Base-by-base conservation (phyloP, 2,113 vertebrate genomes). In the Piaya cayana region DNA sequence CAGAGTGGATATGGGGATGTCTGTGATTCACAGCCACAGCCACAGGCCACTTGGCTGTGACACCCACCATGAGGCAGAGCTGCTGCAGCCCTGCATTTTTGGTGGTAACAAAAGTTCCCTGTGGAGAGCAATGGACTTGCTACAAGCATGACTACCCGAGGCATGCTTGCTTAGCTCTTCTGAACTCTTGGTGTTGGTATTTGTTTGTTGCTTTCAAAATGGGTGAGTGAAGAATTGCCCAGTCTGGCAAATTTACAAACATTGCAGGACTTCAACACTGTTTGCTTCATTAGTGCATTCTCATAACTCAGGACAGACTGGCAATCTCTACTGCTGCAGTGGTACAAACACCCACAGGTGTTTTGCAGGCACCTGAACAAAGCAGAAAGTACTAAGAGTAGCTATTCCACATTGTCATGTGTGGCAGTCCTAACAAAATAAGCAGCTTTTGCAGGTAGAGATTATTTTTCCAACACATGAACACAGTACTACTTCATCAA, bases 51-150 rank as follows among this genome's bases (percentile, higher is more conserved):
- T 36, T 74, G 26, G 18, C 60, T 45, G 7, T 11, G 55, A 19
- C 59, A 55, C 10, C 13, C 34, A 32, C 4, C 7, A 5, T 32
- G 15, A 30, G 16, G n/a, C 34, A 89, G 62, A 75, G 30, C 47
- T 58, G 45, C 34, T 49, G 47, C 36, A 80, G 30, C 16, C 25
- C 30, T 42, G 32, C 1, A 1, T 19, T 64, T 30, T 5, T 10
- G 19, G 30, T 14, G 22, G 59, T 74, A 72, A 30, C 14, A 53
- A 56, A 83, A 77, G 39, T 11, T 6, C 11, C 32, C 26, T 34
- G 30, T 6, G n/a, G 62, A 52, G 39, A 65, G 12, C 34, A 36
- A 14, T 0, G 3, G 50, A n/a, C 43, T n/a, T 37, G 8, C 27
- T 47, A 65, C 8, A 32, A 83, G 86, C 11, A 22, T 0, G 5